Conservation (phyloP, 2,888 invertebrate genomes). For the Drosophila lacicola region DNA sequence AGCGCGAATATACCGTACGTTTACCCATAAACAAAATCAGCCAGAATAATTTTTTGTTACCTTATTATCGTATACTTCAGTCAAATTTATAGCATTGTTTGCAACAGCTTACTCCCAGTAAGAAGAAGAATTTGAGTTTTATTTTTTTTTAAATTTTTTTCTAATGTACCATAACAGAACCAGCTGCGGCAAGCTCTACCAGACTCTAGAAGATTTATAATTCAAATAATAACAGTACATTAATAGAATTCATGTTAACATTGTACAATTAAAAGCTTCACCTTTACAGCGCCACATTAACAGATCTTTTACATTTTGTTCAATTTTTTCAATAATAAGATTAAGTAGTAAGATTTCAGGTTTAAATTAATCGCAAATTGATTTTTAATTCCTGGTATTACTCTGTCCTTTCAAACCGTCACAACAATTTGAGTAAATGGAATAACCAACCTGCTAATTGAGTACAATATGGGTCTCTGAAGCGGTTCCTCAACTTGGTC, state of each 20-base stretch:
- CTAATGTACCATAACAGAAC: too few relatives aligned
- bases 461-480: conserved; percentile 5
- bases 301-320: neutral
- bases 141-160: too few relatives aligned
- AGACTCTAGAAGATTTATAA: too few relatives aligned
- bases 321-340: neutral
- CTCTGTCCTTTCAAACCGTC: neutral
- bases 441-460: conserved; percentile 37
- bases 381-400: neutral
- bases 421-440: conserved; percentile 19
- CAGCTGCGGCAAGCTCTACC: too few relatives aligned
- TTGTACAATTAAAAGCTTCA: too few relatives aligned
- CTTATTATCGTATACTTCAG: too few relatives aligned
- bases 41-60: neutral
- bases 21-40: neutral
- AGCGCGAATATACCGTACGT: neutral
- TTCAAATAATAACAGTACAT: too few relatives aligned
- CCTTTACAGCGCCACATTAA: neutral
- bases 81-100: too few relatives aligned
- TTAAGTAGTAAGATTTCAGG: too few relatives aligned
- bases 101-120: too few relatives aligned
- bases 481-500: conserved; percentile 13
- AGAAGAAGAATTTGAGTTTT: too few relatives aligned
- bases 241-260: too few relatives aligned
- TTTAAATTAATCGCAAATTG: neutral